Evolutionary conservation across 2,797 vertebrate species (phyloP).

Genomic region (Gobio occitaniae): DNA sequence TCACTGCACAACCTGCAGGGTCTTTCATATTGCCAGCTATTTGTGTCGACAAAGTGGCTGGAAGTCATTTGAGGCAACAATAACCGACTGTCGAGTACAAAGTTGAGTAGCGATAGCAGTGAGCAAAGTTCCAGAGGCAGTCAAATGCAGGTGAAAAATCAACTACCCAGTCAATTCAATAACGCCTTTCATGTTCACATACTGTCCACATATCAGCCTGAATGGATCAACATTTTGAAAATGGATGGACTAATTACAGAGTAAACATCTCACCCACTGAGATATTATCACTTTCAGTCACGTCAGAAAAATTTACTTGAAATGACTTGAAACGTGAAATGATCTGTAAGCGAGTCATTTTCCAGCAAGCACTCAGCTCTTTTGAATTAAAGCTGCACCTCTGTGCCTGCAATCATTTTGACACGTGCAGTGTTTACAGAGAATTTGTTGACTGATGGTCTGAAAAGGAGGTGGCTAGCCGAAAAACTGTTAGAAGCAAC

Average conservation of each 20-base stretch:
- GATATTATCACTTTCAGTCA: background rate
- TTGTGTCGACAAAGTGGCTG: background rate
- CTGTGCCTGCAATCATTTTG: background rate
- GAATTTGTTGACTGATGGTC: background rate
- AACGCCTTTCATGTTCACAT: background rate
- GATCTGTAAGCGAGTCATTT: background rate
- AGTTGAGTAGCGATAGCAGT: background rate
- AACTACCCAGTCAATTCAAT: background rate
- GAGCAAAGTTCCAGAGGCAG: background rate
- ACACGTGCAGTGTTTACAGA: background rate
- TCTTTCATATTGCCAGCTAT: background rate
- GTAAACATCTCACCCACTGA: conserved; percentile 3
- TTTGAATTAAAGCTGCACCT: background rate
- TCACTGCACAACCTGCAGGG: background rate
- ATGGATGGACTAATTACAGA: background rate
- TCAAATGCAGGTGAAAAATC: background rate
- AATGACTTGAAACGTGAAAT: background rate
- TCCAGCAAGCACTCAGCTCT: background rate
- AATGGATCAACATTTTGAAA: background rate
- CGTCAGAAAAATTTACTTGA: background rate
- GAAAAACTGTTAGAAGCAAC: background rate
- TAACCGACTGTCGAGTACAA: background rate
- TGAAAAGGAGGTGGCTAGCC: background rate
- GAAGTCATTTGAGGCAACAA: background rate
- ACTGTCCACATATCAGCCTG: background rate